Percentiles rank a stretch among this genome's conserved stretches.
phyloP scores from a whole-genome alignment of 1,140 invertebrate species.

The Micrasema longulum region DNA sequence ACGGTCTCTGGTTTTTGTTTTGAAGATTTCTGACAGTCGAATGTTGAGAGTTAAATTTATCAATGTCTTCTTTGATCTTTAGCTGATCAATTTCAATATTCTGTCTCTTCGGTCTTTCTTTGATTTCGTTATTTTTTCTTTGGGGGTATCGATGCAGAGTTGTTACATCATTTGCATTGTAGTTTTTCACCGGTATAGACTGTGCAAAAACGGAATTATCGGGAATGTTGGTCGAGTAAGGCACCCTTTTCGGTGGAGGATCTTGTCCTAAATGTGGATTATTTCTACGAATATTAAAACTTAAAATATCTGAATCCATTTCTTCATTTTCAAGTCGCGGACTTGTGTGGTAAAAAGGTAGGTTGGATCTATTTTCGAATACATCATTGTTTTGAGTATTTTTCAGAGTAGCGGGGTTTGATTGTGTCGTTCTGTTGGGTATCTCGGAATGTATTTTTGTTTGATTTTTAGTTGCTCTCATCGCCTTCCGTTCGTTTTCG shows the following conservation, averaged over 20 bases:
- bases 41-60: constrained; percentile 26
- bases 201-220: constrained; percentile 60
- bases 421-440: constrained; percentile 26
- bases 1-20: constrained; percentile 44
- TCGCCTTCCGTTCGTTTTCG: constrained; percentile 61
- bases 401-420: constrained; percentile 20
- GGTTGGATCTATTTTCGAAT: constrained; percentile 49
- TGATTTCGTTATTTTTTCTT: constrained; percentile 30
- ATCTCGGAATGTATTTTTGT: not conserved
- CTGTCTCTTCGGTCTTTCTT: constrained; percentile 4
- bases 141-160: not conserved
- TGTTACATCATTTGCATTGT: constrained; percentile 27
- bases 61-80: constrained; percentile 15
- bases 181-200: constrained; percentile 49
- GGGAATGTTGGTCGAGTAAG: constrained; percentile 61
- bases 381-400: constrained; percentile 56
- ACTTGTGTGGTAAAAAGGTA: constrained; percentile 55
- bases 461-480: constrained; percentile 43
- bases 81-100: constrained; percentile 15
- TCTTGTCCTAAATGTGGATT: constrained; percentile 52
- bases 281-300: constrained; percentile 46
- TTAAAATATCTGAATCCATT: constrained; percentile 45
- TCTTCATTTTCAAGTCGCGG: constrained; percentile 37
- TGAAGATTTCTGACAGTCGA: constrained; percentile 11
- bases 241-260: constrained; percentile 42